A percentile compares a stretch with the other conserved stretches of the same genome.
Conservation (phyloP, 2,888 invertebrate species). For the Thymelicus lineola region DNA sequence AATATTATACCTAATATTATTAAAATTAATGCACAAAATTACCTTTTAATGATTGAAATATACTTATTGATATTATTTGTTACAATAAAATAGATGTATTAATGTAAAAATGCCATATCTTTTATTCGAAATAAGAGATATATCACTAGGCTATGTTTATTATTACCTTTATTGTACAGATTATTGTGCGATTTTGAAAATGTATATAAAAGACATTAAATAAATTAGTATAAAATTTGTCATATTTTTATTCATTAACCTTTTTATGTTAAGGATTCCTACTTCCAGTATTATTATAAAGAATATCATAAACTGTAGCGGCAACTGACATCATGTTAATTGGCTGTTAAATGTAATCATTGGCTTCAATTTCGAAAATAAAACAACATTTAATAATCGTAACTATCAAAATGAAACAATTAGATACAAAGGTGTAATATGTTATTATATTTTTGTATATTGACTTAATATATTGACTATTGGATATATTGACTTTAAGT, state of each 20-base stretch:
- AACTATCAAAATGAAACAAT: too few species aligned
- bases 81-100: constrained; percentile 60
- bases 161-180: constrained; percentile 72
- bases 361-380: too few species aligned
- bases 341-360: too few species aligned
- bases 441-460: too few species aligned
- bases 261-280: constrained; percentile 47
- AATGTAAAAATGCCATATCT: constrained; percentile 72
- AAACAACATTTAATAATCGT: too few species aligned
- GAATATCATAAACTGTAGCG: too few species aligned
- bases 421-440: too few species aligned
- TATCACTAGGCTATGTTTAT: constrained; percentile 62
- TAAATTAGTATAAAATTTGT: constrained; percentile 76
- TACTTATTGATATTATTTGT: constrained; percentile 61
- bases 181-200: constrained; percentile 69
- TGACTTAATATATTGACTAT: too few species aligned
- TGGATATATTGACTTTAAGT: too few species aligned
- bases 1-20: constrained; percentile 66
- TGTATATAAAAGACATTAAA: constrained; percentile 76
- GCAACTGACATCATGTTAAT: too few species aligned
- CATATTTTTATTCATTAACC: constrained; percentile 44
- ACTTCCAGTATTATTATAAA: too few species aligned
- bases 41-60: constrained; percentile 60
- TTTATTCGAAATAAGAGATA: constrained; percentile 77
- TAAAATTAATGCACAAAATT: constrained; percentile 71